A percentile compares a stretch with the other conserved stretches of the same genome.
These are phyloP conservation scores for Lymantria dispar DNA, from an alignment of 2,888 invertebrate genomes.

Conservation along the genomic window DNA sequence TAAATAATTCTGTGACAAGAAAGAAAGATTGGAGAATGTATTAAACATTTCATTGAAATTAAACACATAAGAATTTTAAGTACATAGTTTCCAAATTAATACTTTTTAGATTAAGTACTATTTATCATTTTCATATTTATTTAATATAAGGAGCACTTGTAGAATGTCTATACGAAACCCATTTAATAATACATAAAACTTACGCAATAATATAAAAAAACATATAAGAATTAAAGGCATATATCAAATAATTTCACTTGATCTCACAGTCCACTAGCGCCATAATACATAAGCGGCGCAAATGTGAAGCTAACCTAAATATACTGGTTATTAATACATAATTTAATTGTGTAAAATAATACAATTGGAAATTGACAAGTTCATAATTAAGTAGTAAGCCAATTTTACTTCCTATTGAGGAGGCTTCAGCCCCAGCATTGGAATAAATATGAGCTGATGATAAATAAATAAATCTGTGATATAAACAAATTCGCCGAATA, in stretches of 20 bases:
- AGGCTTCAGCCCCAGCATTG: too few species aligned
- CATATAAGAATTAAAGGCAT: background rate
- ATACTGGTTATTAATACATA: constrained; percentile 9
- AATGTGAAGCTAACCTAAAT: constrained; percentile 12
- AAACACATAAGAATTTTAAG: background rate
- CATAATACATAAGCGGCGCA: constrained; percentile 10
- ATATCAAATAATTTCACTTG: background rate
- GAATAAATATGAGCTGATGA: too few species aligned
- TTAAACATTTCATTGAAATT: background rate
- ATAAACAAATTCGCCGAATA: too few species aligned
- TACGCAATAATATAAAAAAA: background rate
- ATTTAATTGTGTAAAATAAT: too few species aligned
- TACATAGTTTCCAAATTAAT: background rate
- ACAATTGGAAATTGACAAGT: too few species aligned
- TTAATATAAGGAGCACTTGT: background rate
- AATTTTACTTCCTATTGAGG: too few species aligned
- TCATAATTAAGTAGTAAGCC: too few species aligned
- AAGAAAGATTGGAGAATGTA: too few species aligned
- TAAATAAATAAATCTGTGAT: too few species aligned
- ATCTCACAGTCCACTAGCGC: constrained; percentile 16
- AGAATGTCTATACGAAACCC: background rate
- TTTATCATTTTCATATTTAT: background rate
- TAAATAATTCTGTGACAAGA: too few species aligned
- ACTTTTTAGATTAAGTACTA: background rate
- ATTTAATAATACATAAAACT: background rate